Percentiles rank a stretch among this genome's conserved stretches.
These are phyloP conservation scores for Micrastur ruficollis DNA, from an alignment of 2,797 vertebrate species.

Conservation along the genomic window DNA sequence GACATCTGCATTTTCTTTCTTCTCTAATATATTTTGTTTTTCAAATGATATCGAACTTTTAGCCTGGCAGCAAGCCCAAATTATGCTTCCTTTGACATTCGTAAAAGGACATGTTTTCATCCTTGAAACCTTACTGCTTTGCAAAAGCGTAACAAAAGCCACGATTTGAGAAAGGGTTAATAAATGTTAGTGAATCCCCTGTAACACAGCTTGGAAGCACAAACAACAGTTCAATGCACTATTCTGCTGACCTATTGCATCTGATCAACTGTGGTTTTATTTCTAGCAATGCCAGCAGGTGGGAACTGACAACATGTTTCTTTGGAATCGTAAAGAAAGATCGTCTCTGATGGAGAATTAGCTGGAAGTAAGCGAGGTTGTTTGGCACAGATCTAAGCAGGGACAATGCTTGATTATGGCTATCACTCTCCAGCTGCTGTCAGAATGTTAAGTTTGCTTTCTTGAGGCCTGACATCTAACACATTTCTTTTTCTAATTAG, in stretches of 20 bases:
- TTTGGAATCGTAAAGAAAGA: constrained; percentile 8
- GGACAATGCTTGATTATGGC: constrained; percentile 64
- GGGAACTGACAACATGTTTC: constrained; percentile 16
- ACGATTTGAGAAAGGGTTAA: constrained; percentile 1
- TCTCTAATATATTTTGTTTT: constrained; percentile 65
- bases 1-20: constrained; percentile 79
- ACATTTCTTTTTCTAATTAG: constrained; percentile 44
- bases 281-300: constrained; percentile 41
- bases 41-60: constrained; percentile 60
- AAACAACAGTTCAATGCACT: constrained; percentile 37
- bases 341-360: constrained; percentile 33
- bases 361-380: constrained; percentile 51
- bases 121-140: not conserved
- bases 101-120: constrained; percentile 12
- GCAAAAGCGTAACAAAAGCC: not conserved
- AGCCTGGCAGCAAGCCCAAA: constrained; percentile 4
- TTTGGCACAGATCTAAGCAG: constrained; percentile 50
- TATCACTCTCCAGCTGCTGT: constrained; percentile 65
- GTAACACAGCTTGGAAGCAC: constrained; percentile 24
- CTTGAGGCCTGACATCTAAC: not conserved
- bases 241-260: constrained; percentile 54
- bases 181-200: not conserved
- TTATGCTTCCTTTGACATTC: constrained; percentile 42
- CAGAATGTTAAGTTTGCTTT: constrained; percentile 55
- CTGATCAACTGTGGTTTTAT: constrained; percentile 42